Conservation (phyloP, 2,888 invertebrate species). For the Clunio marinus region DNA sequence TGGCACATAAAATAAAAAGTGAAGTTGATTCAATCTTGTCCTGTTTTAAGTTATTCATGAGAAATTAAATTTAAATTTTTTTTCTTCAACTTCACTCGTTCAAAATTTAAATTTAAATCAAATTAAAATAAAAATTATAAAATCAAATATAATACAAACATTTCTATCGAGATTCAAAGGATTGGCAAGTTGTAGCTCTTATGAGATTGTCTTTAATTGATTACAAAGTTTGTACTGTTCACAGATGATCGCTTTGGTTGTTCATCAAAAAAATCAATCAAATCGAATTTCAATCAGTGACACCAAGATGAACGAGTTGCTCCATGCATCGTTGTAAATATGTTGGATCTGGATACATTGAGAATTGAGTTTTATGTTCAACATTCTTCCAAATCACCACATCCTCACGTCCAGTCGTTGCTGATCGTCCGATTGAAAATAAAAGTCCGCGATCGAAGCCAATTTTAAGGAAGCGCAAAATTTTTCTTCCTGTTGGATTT, state of each 20-base stretch:
- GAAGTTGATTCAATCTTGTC: no score
- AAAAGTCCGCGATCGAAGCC: constrained; percentile 80
- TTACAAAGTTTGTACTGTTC: constrained; percentile 11
- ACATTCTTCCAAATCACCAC: constrained; percentile 90
- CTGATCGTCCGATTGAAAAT: constrained; percentile 81
- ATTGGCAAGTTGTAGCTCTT: no score
- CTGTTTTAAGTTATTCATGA: no score
- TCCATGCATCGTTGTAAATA: constrained; percentile 62
- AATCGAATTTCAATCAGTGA: constrained; percentile 50
- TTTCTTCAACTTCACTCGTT: no score
- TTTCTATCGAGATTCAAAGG: no score
- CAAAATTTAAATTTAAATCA: no score
- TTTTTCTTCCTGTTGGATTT: constrained; percentile 70
- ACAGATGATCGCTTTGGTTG: constrained; percentile 5
- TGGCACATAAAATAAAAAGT: no score
- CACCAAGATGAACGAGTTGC: constrained; percentile 52
- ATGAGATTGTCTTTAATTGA: no score
- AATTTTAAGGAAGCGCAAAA: constrained; percentile 68
- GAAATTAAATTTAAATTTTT: no score
- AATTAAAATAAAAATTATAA: no score
- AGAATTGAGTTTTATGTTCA: constrained; percentile 77
- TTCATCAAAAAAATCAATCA: background rate
- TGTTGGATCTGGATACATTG: constrained; percentile 72
- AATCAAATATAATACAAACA: no score
- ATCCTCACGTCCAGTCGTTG: constrained; percentile 85